Evolutionary conservation across 1,140 invertebrate genomes (phyloP).

Genomic region (Eurosta solidaginis): DNA sequence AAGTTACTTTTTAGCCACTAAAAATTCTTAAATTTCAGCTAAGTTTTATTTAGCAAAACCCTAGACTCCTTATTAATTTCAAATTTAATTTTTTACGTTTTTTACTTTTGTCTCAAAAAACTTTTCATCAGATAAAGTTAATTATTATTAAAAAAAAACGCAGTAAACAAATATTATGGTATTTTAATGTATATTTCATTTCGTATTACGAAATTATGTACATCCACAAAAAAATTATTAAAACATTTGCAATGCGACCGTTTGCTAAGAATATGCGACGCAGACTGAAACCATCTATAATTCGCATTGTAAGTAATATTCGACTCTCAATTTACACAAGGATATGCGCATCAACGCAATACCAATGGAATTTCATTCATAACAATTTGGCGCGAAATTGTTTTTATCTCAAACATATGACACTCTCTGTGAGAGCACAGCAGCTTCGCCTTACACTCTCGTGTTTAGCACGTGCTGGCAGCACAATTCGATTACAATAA

Average conservation of each 20-base stretch:
- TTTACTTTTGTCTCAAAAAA: too few species aligned
- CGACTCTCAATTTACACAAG: not conserved
- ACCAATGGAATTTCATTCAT: conserved; percentile 23
- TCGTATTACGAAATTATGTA: not conserved
- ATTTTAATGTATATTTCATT: too few species aligned
- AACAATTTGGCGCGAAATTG: conserved; percentile 9
- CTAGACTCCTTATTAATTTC: too few species aligned
- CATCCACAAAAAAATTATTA: not conserved
- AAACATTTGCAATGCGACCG: not conserved
- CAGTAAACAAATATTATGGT: too few species aligned
- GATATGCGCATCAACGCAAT: not conserved
- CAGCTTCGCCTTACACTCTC: not conserved
- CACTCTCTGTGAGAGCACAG: not conserved
- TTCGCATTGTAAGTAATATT: not conserved
- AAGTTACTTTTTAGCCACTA: too few species aligned
- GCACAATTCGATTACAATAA: conserved; percentile 31
- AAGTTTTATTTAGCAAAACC: too few species aligned
- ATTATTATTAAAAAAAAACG: too few species aligned
- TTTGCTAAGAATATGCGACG: not conserved
- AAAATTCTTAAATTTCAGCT: too few species aligned
- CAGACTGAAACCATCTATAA: not conserved
- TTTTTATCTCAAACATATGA: not conserved
- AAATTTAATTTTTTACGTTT: too few species aligned
- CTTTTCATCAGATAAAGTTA: too few species aligned
- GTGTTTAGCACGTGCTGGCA: conserved; percentile 22